A percentile compares a stretch with the other conserved stretches of the same genome.
Evolutionary conservation across 2,888 invertebrate species (phyloP).

Genomic region (Halocaridina rubra): DNA sequence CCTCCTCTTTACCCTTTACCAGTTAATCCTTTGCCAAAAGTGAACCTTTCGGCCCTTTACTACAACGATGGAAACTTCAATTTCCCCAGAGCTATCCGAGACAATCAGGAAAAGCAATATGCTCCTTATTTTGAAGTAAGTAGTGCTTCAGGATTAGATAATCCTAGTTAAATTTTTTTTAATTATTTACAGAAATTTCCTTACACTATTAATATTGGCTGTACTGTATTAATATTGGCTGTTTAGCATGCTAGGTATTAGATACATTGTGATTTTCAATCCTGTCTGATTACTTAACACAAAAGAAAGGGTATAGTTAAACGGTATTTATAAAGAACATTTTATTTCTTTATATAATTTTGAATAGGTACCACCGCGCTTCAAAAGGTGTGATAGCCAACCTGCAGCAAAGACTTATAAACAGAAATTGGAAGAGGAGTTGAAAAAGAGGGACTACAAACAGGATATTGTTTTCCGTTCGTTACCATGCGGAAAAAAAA

Average conservation of each 20-base stretch:
- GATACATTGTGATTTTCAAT: not conserved
- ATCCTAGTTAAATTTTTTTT: no score
- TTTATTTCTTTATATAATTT: not conserved
- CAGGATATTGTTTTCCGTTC: not conserved
- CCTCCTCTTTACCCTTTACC: not conserved
- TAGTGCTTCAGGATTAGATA: not conserved
- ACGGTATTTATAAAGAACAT: not conserved
- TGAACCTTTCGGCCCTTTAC: not conserved
- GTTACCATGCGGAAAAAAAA: not conserved
- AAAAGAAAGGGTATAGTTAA: not conserved
- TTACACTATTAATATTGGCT: no score
- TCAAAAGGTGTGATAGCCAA: not conserved
- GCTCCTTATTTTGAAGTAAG: constrained; percentile 26
- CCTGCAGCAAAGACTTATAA: constrained; percentile 3
- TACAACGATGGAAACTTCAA: constrained; percentile 17
- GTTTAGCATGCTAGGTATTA: not conserved
- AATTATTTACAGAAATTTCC: no score
- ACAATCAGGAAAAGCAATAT: constrained; percentile 27
- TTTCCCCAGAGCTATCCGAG: not conserved
- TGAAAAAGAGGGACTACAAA: not conserved
- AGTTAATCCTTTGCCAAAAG: not conserved
- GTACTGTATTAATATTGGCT: no score
- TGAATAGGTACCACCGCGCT: constrained; percentile 17
- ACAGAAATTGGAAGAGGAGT: constrained; percentile 2
- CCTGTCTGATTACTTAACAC: no score